phyloP scores from a whole-genome alignment of 2,113 vertebrate species.

The Cygnus atratus region DNA sequence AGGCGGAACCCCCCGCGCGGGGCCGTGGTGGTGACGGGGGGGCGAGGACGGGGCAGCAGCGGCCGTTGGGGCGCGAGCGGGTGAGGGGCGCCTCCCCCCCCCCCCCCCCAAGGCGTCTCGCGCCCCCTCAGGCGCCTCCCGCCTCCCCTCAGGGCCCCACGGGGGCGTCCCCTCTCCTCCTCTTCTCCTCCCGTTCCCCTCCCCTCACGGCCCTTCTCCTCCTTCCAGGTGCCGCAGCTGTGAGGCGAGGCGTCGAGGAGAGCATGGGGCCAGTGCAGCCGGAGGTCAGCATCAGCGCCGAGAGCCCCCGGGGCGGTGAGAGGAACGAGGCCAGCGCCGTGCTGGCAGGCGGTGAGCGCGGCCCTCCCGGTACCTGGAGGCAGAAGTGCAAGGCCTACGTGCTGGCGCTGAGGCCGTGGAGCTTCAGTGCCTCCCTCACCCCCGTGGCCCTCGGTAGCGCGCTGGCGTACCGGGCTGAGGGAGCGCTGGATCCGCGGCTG shows the following conservation, averaged over 20 bases:
- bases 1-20: not conserved
- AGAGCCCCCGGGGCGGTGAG: slow-evolving; percentile 33
- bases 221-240: not conserved
- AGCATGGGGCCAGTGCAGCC: slow-evolving; percentile 61
- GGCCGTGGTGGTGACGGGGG: not conserved
- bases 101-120: not conserved
- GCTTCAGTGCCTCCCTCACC: slow-evolving; percentile 94
- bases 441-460: slow-evolving; percentile 94
- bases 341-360: not conserved
- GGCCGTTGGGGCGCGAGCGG: accelerated
- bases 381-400: slow-evolving; percentile 93
- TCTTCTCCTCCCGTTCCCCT: too few species aligned
- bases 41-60: not conserved
- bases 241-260: not conserved
- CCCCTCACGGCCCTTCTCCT: accelerated
- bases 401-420: slow-evolving; percentile 93
- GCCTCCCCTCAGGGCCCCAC: not conserved
- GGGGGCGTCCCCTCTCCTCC: too few species aligned
- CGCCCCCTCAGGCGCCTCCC: not conserved
- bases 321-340: not conserved
- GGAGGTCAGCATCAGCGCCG: slow-evolving; percentile 63
- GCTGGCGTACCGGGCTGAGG: slow-evolving; percentile 90
- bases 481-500: slow-evolving; percentile 84
- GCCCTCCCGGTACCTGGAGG: slow-evolving; percentile 58
- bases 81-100: not conserved